phyloP scores from a whole-genome alignment of 2,113 vertebrate genomes.

The Hyaena hyaena region DNA sequence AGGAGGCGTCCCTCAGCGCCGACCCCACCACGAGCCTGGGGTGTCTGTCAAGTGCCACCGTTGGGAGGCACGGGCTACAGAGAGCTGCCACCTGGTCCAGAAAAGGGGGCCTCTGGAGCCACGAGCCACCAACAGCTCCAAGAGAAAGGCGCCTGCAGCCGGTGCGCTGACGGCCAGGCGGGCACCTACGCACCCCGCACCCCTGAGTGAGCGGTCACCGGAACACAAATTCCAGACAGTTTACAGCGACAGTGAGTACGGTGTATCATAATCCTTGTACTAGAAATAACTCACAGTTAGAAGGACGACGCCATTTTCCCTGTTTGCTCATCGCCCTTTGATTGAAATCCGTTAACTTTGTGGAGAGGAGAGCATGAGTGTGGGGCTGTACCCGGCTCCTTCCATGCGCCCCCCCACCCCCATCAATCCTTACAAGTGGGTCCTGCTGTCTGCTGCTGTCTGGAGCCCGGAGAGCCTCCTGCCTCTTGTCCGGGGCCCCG shows the following conservation, averaged over 20 bases:
- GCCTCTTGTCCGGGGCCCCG: not conserved
- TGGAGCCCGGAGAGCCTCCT: not conserved
- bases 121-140: accelerated
- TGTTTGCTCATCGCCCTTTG: not conserved
- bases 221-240: not conserved
- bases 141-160: too few species aligned
- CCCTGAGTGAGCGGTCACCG: not conserved
- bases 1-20: accelerated
- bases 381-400: too few species aligned
- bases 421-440: not conserved
- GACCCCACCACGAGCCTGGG: accelerated
- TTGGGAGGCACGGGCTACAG: not conserved
- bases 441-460: not conserved
- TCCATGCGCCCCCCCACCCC: not conserved
- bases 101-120: not conserved
- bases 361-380: not conserved
- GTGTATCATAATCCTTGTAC: not conserved
- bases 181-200: not conserved
- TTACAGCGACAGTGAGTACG: too few species aligned
- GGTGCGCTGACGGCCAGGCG: not conserved
- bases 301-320: not conserved
- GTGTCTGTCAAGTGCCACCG: accelerated
- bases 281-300: accelerated
- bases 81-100: not conserved
- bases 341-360: accelerated